Percentiles rank a stretch among this genome's conserved stretches.
Conservation (phyloP, 1,140 invertebrate genomes). For the Philaenus spumarius region DNA sequence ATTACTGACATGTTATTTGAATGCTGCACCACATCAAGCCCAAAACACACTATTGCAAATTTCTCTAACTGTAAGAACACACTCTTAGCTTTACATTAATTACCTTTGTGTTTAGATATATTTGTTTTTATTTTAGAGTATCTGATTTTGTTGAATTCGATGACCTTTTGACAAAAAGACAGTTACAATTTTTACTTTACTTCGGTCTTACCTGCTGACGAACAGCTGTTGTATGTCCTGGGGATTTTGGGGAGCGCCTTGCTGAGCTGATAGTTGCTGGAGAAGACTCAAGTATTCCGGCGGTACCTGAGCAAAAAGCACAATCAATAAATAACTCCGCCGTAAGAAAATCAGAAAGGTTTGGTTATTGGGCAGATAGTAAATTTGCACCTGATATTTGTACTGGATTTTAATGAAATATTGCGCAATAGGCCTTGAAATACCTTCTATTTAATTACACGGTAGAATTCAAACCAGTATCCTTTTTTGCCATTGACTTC, state of each 20-base stretch:
- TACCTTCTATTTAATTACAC: not conserved
- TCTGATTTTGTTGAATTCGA: no score
- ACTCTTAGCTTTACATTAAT: no score
- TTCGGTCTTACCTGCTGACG: constrained; percentile 16
- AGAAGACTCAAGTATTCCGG: constrained; percentile 20
- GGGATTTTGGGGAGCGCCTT: not conserved
- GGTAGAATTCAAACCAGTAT: no score
- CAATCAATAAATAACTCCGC: not conserved
- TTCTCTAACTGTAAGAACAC: no score
- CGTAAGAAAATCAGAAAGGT: not conserved
- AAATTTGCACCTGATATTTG: not conserved
- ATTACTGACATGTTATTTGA: no score
- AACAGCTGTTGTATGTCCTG: constrained; percentile 19
- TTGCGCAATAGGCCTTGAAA: not conserved
- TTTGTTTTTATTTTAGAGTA: no score
- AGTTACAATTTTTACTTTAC: no score
- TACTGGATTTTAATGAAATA: not conserved
- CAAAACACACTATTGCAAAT: no score
- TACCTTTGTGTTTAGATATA: no score
- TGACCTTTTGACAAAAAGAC: no score
- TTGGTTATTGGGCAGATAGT: not conserved
- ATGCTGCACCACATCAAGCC: no score
- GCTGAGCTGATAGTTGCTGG: constrained; percentile 15
- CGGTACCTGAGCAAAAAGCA: constrained; percentile 3
- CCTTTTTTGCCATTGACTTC: no score